Conservation (phyloP, 2,113 vertebrate species). For the Brachyhypopomus gauderio region DNA sequence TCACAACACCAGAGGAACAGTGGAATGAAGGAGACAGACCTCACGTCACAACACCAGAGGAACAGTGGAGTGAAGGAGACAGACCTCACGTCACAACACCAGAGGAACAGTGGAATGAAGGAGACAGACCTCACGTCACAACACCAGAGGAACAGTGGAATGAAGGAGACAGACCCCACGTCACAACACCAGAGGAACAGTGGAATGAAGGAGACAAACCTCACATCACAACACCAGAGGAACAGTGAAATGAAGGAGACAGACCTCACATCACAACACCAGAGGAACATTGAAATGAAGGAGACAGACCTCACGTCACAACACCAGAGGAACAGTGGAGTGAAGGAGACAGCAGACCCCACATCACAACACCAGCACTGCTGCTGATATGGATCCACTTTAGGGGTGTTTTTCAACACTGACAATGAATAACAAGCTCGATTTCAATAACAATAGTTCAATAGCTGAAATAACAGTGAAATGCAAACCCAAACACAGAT, state of each 20-base stretch:
- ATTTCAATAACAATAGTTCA: neutral
- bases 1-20: neutral
- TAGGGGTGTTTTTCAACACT: neutral
- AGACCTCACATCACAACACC: neutral
- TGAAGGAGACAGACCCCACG: neutral
- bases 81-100: neutral
- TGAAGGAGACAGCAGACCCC: neutral
- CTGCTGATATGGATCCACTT: neutral
- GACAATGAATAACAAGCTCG: neutral
- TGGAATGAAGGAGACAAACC: neutral
- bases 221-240: neutral
- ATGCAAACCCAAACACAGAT: neutral
- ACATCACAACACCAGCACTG: neutral
- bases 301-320: neutral
- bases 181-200: neutral
- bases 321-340: neutral
- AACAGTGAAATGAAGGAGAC: neutral
- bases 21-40: neutral
- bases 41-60: neutral
- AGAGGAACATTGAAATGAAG: neutral
- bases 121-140: neutral
- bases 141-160: neutral
- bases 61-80: neutral
- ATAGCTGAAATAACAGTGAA: neutral
- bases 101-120: neutral